phyloP scores from a whole-genome alignment of 2,113 vertebrate genomes.

The Synchiropus splendidus region DNA sequence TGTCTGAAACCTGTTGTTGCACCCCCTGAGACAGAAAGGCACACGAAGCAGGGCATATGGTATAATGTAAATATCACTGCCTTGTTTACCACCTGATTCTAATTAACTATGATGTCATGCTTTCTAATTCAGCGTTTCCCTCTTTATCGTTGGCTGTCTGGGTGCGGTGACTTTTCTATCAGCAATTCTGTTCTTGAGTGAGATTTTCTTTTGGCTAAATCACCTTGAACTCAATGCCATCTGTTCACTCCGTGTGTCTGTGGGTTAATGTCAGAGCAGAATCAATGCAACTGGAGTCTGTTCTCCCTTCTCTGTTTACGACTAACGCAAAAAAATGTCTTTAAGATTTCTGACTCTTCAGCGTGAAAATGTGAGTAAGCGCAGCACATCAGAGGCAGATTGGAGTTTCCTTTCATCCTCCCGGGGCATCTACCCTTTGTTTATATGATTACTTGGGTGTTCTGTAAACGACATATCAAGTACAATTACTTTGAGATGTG shows the following conservation, averaged over 20 bases:
- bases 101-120: conserved; percentile 68
- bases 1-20: conserved; percentile 59
- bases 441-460: conserved; percentile 68
- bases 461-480: conserved; percentile 68
- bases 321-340: conserved; percentile 31
- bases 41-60: conserved; percentile 56
- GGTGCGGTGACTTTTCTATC: conserved; percentile 15
- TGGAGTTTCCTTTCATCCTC: conserved; percentile 60
- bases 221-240: conserved; percentile 45
- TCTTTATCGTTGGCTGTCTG: conserved; percentile 13
- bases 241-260: conserved; percentile 19
- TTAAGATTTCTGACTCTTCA: conserved; percentile 32
- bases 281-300: conserved; percentile 27
- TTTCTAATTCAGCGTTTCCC: conserved; percentile 37
- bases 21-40: conserved; percentile 50
- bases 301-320: conserved; percentile 41
- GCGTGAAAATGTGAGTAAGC: conserved; percentile 49
- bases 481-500: conserved; percentile 67
- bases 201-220: conserved; percentile 35
- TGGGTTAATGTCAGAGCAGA: conserved; percentile 29
- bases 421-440: conserved; percentile 56
- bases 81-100: conserved; percentile 69
- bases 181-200: conserved; percentile 12
- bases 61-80: conserved; percentile 64
- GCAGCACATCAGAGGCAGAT: conserved; percentile 51